Conservation (phyloP, 2,797 vertebrate genomes). For the Rhadinocentrus ornatus region DNA sequence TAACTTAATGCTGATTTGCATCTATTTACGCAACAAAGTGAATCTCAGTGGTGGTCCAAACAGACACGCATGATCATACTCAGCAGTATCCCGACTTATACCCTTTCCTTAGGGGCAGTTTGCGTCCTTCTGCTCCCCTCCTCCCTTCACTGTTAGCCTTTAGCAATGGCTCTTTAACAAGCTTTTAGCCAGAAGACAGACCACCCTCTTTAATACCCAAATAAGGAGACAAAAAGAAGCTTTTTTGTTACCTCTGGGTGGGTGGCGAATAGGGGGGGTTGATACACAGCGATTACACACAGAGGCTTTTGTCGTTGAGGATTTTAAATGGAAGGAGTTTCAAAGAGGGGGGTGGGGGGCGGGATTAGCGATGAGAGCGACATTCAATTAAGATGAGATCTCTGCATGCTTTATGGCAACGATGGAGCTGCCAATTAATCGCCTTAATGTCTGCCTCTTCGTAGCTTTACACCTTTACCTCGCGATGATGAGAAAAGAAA, state of each 20-base stretch:
- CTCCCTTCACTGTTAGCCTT: slow-evolving; percentile 27
- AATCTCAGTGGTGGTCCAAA: slow-evolving; percentile 64
- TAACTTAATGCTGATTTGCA: slow-evolving; percentile 30
- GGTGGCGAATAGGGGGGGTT: slow-evolving; percentile 29
- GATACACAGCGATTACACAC: slow-evolving; percentile 73
- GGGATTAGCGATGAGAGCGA: slow-evolving; percentile 78
- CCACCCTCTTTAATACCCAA: slow-evolving; percentile 71
- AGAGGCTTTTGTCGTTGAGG: slow-evolving; percentile 72
- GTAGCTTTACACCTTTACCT: slow-evolving; percentile 66
- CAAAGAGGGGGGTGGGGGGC: slow-evolving; percentile 53
- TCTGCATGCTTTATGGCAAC: slow-evolving; percentile 40
- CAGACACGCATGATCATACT: slow-evolving; percentile 13
- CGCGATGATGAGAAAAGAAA: slow-evolving; percentile 41
- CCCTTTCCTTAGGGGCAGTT: slow-evolving; percentile 54
- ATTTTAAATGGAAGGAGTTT: slow-evolving; percentile 70
- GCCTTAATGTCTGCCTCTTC: slow-evolving; percentile 73
- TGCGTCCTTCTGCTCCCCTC: slow-evolving; percentile 39
- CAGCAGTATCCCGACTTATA: slow-evolving; percentile 49
- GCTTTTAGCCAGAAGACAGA: slow-evolving; percentile 65
- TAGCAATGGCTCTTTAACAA: slow-evolving; percentile 69
- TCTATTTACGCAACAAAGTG: slow-evolving; percentile 50
- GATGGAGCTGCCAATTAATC: slow-evolving; percentile 77
- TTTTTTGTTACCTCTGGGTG: slow-evolving; percentile 60
- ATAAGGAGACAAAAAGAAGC: slow-evolving; percentile 72
- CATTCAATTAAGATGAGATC: slow-evolving; percentile 84